Conservation (phyloP, 2,797 vertebrate genomes). For the Tragopan temminckii region DNA sequence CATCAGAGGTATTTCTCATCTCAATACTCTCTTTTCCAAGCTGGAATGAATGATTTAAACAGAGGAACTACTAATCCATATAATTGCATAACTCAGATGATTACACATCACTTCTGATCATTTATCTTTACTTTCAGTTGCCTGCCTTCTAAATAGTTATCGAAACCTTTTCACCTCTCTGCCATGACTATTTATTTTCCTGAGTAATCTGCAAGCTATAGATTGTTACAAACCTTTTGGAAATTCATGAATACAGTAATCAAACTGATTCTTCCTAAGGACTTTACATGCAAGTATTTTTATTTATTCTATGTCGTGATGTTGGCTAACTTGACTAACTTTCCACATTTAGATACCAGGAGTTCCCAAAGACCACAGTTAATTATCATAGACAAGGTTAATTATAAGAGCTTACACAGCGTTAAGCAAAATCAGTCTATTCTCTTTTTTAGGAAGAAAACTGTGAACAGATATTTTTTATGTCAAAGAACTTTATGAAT, state of each 20-base stretch:
- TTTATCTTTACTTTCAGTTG: background rate
- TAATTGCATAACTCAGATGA: background rate
- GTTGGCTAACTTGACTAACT: background rate
- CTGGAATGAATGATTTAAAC: fast-evolving
- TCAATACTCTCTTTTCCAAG: background rate
- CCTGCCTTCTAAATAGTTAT: background rate
- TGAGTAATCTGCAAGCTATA: background rate
- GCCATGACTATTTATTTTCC: background rate
- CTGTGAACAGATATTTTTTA: background rate
- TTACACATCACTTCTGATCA: background rate
- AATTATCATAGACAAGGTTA: background rate
- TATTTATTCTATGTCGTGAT: background rate
- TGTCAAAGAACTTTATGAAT: background rate
- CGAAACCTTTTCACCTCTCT: background rate
- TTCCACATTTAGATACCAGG: background rate
- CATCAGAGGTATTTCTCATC: background rate
- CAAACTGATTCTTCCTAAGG: background rate
- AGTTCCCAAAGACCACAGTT: background rate
- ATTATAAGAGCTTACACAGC: background rate
- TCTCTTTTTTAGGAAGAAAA: background rate
- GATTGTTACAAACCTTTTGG: background rate
- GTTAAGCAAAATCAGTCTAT: background rate
- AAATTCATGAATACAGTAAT: background rate
- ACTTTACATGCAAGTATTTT: background rate
- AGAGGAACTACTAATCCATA: background rate